A percentile compares a stretch with the other conserved stretches of the same genome.
Evolutionary conservation across 2,888 invertebrate species (phyloP).

Genomic region (Ennomos erosarius): DNA sequence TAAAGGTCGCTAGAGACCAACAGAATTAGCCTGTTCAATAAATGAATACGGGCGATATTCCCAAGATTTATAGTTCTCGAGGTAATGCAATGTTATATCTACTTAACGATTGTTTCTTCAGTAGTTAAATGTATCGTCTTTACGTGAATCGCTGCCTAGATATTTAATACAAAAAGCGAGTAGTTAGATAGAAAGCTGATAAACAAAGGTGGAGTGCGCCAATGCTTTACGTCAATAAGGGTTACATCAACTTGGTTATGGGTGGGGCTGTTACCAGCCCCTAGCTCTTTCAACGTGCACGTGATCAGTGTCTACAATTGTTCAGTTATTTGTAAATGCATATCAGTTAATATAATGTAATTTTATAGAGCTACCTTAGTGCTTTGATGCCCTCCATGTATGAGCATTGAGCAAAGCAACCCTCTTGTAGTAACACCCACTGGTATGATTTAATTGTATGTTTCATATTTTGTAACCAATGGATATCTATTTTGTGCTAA

Average conservation of each 20-base stretch:
- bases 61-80: neutral
- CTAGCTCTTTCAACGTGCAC: slow-evolving; percentile 44
- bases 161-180: slow-evolving; percentile 41
- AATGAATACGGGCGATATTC: neutral
- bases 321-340: slow-evolving; percentile 30
- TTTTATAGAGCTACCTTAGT: neutral
- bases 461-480: too few relatives aligned
- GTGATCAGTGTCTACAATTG: slow-evolving; percentile 46
- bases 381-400: neutral
- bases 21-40: too few relatives aligned
- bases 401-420: neutral
- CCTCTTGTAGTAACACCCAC: too few relatives aligned
- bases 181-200: slow-evolving; percentile 67
- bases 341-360: slow-evolving; percentile 18
- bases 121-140: slow-evolving; percentile 8
- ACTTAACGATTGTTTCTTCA: neutral
- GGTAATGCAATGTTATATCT: neutral
- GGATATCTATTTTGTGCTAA: too few relatives aligned
- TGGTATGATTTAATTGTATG: too few relatives aligned
- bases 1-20: too few relatives aligned
- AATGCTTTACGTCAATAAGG: slow-evolving; percentile 70
- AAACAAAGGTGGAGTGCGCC: slow-evolving; percentile 75
- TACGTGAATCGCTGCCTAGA: slow-evolving; percentile 18
- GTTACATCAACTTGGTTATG: slow-evolving; percentile 49
- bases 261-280: slow-evolving; percentile 60